These are phyloP conservation scores for Noctua janthina DNA, from an alignment of 2,888 invertebrate genomes.

Conservation along the genomic window DNA sequence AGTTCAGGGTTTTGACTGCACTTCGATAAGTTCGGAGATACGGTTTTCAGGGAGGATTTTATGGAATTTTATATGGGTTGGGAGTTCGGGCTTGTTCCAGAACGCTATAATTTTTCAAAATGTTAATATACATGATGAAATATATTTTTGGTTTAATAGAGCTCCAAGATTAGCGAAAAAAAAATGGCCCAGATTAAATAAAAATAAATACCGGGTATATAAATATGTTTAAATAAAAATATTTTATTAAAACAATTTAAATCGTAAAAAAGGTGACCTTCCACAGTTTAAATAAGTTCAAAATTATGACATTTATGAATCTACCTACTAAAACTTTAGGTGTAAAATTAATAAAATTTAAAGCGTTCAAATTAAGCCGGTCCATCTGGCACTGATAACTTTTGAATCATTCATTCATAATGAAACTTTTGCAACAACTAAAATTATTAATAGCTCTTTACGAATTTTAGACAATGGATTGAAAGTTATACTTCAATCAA, in stretches of 20 bases:
- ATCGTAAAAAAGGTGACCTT: background rate
- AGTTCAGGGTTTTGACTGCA: conserved; percentile 56
- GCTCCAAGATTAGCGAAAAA: too few relatives aligned
- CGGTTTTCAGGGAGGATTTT: background rate
- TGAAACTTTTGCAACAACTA: conserved; percentile 48
- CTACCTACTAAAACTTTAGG: conserved; percentile 6
- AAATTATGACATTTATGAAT: conserved; percentile 7
- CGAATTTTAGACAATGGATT: conserved; percentile 37
- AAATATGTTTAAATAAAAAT: too few relatives aligned
- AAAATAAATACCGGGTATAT: too few relatives aligned
- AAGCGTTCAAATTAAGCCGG: conserved; percentile 38
- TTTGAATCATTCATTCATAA: conserved; percentile 61
- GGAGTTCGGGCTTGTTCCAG: background rate
- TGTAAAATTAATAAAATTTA: conserved; percentile 19
- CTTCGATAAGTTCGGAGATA: conserved; percentile 21
- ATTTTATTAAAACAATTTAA: background rate
- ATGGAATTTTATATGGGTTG: background rate
- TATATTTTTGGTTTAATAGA: background rate
- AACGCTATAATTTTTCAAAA: background rate
- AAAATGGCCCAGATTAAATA: too few relatives aligned
- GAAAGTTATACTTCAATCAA: conserved; percentile 22
- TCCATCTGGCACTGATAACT: conserved; percentile 50
- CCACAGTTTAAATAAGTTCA: background rate
- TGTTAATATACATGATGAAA: background rate
- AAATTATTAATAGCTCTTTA: conserved; percentile 50